Base-by-base conservation (phyloP, 30 jellyfish, hydroid and myxozoan genomes). In the Pseudorhiza aurosa region DNA sequence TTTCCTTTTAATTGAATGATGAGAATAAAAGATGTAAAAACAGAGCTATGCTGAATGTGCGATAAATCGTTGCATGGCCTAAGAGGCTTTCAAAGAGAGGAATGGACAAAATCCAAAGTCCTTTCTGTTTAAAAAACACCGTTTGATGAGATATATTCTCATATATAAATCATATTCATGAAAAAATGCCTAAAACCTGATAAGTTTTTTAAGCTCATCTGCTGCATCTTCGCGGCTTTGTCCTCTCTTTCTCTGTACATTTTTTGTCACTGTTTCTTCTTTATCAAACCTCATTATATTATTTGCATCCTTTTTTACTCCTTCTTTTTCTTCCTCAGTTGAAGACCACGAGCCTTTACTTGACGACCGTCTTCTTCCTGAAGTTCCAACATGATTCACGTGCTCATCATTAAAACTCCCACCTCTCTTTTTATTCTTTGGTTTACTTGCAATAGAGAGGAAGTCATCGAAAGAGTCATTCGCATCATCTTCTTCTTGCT, bases 171-270 rank as follows among this genome's bases (percentile, higher is more conserved):
- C n/a, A n/a, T n/a, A n/a, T n/a, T n/a, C n/a, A n/a, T n/a, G n/a
- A n/a, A n/a, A n/a, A n/a, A n/a, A n/a, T n/a, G n/a, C n/a, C n/a
- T n/a, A n/a, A 19, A 7, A 22, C 35, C 24, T 58, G 24, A 22
- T 58, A 0, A 64, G 58, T 64, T n/a, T 64, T 32, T 35, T 64
- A 19, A 64, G 53, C 37, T 64, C 77, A 22, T 5, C 57, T 7
- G 77, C 77, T 1, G 77, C 77, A 64, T 64, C 77, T 1, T 31
- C 33, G 4, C 49, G 22, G 19, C 33, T 64, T 36, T 64, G 77
- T 30, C 58, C 77, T 42, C 77, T 64, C 25, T 35, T 64, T 64
- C 77, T 64, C 35, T 39, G 29, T 35, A 14, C 37, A 30, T 29
- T 33, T 17, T 33, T 64, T 64, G 22, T 53, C 36, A n/a, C 24